Evolutionary conservation across 2,113 vertebrate genomes (phyloP), one percentile per base, ranked within the genome.

Genomic region (Natator depressus): DNA sequence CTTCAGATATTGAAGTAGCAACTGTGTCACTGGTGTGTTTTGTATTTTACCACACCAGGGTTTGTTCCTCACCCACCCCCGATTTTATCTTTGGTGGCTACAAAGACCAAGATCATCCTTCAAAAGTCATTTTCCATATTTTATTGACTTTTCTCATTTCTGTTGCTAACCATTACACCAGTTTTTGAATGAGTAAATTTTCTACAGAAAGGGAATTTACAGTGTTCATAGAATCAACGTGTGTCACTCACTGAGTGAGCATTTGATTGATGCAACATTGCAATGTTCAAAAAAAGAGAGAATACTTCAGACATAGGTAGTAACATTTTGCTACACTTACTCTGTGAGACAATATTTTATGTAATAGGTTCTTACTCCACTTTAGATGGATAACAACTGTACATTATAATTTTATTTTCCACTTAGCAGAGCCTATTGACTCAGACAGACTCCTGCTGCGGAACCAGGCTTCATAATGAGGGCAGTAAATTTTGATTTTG

Each of bases 391-490:
- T 95, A 97, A 95, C 80, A 90, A 88, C 62, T 84, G 59, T 93
- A 84, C 94, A 97, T 92, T 94, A 91, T 93, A 94, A 92, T 95
- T 97, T 96, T 89, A 89, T 95, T 96, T 96, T 95, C 85, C 93
- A 96, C 89, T 96, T 96, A 89, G 31, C 16, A 4, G 54, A 96
- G 78, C 49, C 89, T 94, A 93, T 92, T 95, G 92, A 93, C 89
- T 95, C n/a, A 35, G 35, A 88, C 83, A 91, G 90, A 79, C 47
- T 95, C 93, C 90, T 96, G 86, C 82, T 84, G 89, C 88, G 92
- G 90, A 96, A 90, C 35, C 11, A 83, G 35, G 89, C 96, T 97
- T 96, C 25, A 35, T 84, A 95, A 93, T 90, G 92, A 96, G 96
- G 90, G 83, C 87, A 92, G 93, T 96, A 97, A 95, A 94, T 95